Conservation (phyloP, 2,888 invertebrate genomes). For the Metallyticus violacea region DNA sequence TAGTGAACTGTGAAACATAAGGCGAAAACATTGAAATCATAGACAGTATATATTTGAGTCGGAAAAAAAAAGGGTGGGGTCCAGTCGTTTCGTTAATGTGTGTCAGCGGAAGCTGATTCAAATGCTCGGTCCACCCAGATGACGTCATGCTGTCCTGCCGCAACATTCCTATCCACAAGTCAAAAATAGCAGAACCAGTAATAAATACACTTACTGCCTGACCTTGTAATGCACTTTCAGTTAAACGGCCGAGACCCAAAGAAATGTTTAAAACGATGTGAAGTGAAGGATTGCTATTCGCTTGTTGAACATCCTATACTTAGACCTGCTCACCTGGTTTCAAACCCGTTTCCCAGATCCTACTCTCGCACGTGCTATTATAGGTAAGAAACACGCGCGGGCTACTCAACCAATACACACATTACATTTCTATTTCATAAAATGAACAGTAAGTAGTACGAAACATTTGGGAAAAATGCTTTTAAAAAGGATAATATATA, state of each 20-base stretch:
- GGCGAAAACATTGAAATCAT: neutral
- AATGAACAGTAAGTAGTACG: too few relatives aligned
- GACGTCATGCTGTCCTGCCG: neutral
- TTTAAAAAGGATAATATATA: too few relatives aligned
- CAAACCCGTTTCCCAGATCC: neutral
- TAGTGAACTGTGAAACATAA: neutral
- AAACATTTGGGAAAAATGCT: too few relatives aligned
- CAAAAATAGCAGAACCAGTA: neutral
- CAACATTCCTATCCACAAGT: neutral
- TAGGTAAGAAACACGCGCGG: neutral
- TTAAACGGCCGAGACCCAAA: neutral
- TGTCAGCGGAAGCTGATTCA: neutral
- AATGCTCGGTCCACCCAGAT: neutral
- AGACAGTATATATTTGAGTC: neutral
- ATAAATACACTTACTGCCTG: neutral
- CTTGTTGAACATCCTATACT: neutral
- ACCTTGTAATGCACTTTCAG: neutral
- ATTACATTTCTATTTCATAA: too few relatives aligned
- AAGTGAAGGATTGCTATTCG: neutral
- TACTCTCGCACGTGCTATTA: neutral
- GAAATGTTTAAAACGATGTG: too few relatives aligned
- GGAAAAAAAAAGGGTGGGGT: neutral
- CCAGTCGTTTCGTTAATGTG: neutral
- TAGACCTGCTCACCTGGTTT: neutral
- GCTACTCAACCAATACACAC: neutral